A percentile compares a stretch with the other conserved stretches of the same genome.
These are phyloP conservation scores for Macropodus opercularis DNA, from an alignment of 2,797 vertebrate species.

Conservation along the genomic window DNA sequence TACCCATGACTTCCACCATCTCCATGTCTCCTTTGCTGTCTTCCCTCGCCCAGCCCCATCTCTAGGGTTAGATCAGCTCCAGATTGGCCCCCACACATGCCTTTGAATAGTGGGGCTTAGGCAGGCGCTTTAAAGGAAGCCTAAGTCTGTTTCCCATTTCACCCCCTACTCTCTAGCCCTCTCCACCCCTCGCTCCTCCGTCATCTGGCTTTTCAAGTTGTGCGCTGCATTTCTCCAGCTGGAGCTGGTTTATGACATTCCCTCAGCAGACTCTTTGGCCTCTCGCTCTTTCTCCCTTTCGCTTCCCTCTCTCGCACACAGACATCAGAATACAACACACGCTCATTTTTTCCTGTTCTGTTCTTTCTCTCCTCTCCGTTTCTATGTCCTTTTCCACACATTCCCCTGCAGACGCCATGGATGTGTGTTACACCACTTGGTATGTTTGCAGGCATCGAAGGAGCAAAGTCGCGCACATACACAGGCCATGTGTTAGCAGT, in stretches of 20 bases:
- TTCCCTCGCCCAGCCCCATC: slow-evolving; percentile 68
- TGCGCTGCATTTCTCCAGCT: slow-evolving; percentile 90
- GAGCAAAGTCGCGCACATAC: slow-evolving; percentile 60
- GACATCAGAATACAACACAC: slow-evolving; percentile 45
- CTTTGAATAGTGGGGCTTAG: slow-evolving; percentile 81
- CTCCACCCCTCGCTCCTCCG: slow-evolving; percentile 64
- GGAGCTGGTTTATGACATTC: slow-evolving; percentile 93
- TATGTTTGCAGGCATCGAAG: slow-evolving; percentile 80
- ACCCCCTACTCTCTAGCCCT: slow-evolving; percentile 25
- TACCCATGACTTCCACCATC: slow-evolving; percentile 53
- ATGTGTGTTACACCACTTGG: slow-evolving; percentile 77
- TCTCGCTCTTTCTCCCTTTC: slow-evolving; percentile 48
- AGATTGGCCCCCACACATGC: slow-evolving; percentile 83
- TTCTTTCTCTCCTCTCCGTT: slow-evolving; percentile 69
- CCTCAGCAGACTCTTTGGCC: slow-evolving; percentile 86
- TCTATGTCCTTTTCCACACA: slow-evolving; percentile 68
- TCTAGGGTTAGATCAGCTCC: slow-evolving; percentile 81
- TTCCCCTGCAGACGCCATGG: slow-evolving; percentile 63
- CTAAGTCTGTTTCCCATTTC: slow-evolving; percentile 89
- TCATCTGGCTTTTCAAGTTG: slow-evolving; percentile 91
- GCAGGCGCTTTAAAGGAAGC: slow-evolving; percentile 84
- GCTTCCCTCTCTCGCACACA: slow-evolving; percentile 20
- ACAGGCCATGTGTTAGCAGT: slow-evolving; percentile 86
- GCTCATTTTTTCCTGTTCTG: slow-evolving; percentile 77
- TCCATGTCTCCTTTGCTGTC: slow-evolving; percentile 25